Percentiles rank a stretch among this genome's conserved stretches.
phyloP scores from a whole-genome alignment of 2,113 vertebrate species.

The Perccottus glenii region DNA sequence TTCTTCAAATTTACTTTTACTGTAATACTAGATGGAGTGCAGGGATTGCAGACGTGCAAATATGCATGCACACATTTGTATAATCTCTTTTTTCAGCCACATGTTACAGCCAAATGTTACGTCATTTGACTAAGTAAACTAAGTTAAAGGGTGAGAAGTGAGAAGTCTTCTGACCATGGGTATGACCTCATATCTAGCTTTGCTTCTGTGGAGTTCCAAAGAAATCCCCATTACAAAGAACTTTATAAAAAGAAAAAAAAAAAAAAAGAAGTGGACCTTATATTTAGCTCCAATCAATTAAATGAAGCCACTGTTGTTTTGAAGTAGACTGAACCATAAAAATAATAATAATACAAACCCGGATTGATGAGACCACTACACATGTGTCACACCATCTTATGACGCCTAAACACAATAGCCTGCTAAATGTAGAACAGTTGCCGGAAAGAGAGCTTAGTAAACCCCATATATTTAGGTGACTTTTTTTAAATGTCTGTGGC shows the following conservation, averaged over 20 bases:
- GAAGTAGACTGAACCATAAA: constrained; percentile 13
- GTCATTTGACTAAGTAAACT: constrained; percentile 58
- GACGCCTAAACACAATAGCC: constrained; percentile 25
- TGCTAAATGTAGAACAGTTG: constrained; percentile 8
- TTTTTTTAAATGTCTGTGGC: constrained; percentile 61
- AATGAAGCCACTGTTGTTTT: background rate
- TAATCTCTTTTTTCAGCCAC: constrained; percentile 38
- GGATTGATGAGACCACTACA: constrained; percentile 2
- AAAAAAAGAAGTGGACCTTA: background rate
- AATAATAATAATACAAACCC: background rate
- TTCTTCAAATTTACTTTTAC: constrained; percentile 34
- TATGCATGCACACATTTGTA: constrained; percentile 13
- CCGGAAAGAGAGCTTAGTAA: constrained; percentile 48
- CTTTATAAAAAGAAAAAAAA: too few relatives aligned
- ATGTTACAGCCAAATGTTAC: too few relatives aligned
- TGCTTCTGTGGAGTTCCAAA: constrained; percentile 44
- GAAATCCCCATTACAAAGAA: constrained; percentile 21
- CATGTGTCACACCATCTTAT: background rate
- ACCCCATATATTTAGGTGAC: constrained; percentile 50
- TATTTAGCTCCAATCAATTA: background rate
- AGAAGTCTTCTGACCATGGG: constrained; percentile 34
- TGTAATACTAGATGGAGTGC: constrained; percentile 28
- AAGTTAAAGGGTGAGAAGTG: constrained; percentile 4
- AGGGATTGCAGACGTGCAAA: constrained; percentile 7
- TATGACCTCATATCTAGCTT: constrained; percentile 57